Conservation (phyloP, 2,888 invertebrate species). For the Nematopogon swammerdamellus region DNA sequence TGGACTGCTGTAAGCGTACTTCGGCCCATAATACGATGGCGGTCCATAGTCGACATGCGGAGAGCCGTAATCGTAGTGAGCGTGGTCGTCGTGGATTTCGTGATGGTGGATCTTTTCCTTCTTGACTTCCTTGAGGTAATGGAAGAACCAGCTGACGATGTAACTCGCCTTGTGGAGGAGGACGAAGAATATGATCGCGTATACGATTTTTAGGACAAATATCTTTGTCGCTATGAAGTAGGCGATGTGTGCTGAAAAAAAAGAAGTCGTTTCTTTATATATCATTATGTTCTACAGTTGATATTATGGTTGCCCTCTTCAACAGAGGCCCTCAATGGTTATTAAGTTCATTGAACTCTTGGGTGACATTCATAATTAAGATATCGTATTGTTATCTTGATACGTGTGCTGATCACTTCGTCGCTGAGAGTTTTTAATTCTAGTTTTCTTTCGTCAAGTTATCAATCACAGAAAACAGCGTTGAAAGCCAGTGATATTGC, state of each 20-base stretch:
- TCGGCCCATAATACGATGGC: background rate
- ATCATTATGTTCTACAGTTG: no score
- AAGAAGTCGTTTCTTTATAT: background rate
- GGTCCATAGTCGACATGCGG: background rate
- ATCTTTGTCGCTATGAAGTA: constrained; percentile 42
- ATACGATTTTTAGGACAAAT: constrained; percentile 38
- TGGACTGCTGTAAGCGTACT: background rate
- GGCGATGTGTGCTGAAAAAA: constrained; percentile 36
- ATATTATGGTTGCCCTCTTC: no score
- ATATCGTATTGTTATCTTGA: no score
- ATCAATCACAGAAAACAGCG: no score
- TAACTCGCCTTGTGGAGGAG: constrained; percentile 46
- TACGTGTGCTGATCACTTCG: no score
- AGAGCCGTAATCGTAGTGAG: constrained; percentile 19
- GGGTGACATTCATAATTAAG: no score
- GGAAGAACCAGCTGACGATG: constrained; percentile 41
- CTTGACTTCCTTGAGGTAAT: constrained; percentile 39
- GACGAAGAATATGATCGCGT: constrained; percentile 41
- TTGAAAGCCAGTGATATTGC: no score
- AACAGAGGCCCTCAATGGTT: no score
- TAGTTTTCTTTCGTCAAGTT: no score
- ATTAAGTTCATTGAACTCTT: no score
- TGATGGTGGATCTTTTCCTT: constrained; percentile 21
- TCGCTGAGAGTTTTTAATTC: no score
- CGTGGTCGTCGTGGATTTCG: constrained; percentile 16